A percentile compares a stretch with the other conserved stretches of the same genome.
Conservation (phyloP, 2,888 invertebrate species). For the Xanthostigma xanthostigma region DNA sequence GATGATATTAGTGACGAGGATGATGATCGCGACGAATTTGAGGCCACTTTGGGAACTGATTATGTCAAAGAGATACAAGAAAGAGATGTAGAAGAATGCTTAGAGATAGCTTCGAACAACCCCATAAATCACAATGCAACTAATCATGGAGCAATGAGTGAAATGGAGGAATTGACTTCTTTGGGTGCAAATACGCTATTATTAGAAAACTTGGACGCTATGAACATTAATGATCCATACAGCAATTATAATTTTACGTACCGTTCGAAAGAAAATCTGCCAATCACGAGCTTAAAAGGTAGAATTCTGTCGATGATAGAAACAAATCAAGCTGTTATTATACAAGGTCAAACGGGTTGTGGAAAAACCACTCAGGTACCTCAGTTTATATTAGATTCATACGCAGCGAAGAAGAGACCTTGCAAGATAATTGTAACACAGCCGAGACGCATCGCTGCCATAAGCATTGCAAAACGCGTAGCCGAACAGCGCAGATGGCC, state of each 20-base stretch:
- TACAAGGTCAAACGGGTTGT: conserved; percentile 90
- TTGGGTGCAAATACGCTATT: conserved; percentile 8
- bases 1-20: conserved; percentile 12
- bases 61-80: conserved; percentile 21
- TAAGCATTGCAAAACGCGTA: conserved; percentile 75
- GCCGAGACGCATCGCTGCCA: conserved; percentile 85
- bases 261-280: neutral
- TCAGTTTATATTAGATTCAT: conserved; percentile 80
- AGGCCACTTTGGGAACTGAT: conserved; percentile 6
- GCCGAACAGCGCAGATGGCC: conserved; percentile 71
- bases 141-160: conserved; percentile 4
- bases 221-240: conserved; percentile 4
- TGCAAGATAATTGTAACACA: conserved; percentile 90
- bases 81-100: conserved; percentile 19
- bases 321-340: conserved; percentile 57
- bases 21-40: conserved; percentile 4
- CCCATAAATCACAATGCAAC: conserved; percentile 5
- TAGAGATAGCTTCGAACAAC: conserved; percentile 7
- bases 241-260: conserved; percentile 5
- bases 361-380: conserved; percentile 90
- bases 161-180: conserved; percentile 3
- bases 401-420: conserved; percentile 39
- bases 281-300: conserved; percentile 2
- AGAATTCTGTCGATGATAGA: conserved; percentile 49
- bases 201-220: conserved; percentile 13